phyloP scores from a whole-genome alignment of 2,113 vertebrate genomes.

The Elephas maximus region DNA sequence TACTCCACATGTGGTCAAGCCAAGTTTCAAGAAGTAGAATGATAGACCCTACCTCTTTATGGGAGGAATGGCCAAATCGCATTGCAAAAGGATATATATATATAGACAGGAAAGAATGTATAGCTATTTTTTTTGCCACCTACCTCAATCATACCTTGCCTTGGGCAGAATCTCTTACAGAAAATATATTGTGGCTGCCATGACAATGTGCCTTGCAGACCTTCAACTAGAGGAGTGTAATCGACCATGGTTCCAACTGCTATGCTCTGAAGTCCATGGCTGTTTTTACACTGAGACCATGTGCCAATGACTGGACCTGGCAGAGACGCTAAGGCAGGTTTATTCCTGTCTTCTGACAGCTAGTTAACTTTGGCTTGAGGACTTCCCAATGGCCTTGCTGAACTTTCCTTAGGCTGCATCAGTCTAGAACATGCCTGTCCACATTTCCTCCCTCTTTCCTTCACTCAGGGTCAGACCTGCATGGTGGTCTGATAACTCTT shows the following conservation, averaged over 20 bases:
- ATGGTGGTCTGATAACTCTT: background rate
- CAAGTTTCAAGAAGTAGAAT: background rate
- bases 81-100: background rate
- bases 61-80: background rate
- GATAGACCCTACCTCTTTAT: background rate
- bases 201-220: constrained; percentile 15
- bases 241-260: background rate
- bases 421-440: background rate
- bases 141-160: constrained; percentile 21
- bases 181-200: background rate
- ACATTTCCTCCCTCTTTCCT: background rate
- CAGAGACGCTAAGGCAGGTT: background rate
- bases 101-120: background rate
- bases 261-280: background rate
- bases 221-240: background rate
- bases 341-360: background rate
- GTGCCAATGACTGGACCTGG: background rate
- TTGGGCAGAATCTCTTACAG: constrained; percentile 63
- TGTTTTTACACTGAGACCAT: background rate
- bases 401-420: background rate
- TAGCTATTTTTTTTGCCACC: background rate
- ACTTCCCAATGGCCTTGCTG: background rate
- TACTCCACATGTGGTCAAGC: background rate
- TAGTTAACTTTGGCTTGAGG: background rate
- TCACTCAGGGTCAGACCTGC: background rate